Evolutionary conservation across 2,888 invertebrate species (phyloP).

Genomic region (Cerastoderma edule): DNA sequence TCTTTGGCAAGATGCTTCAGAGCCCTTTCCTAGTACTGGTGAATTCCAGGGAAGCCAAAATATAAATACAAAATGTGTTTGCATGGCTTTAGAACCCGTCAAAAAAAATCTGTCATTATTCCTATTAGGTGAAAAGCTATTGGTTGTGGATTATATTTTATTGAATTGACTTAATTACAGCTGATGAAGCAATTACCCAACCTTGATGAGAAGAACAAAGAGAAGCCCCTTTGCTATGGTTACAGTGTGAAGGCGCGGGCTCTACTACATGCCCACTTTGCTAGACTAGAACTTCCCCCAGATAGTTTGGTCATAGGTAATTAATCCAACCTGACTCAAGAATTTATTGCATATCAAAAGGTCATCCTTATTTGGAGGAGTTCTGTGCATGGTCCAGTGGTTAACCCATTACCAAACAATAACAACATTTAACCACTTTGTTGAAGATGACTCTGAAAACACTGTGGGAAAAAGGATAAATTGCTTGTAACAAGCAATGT

Average conservation of each 20-base stretch:
- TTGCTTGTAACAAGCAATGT: not conserved
- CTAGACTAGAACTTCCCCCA: constrained; percentile 87
- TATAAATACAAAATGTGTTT: too few species aligned
- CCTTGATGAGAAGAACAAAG: constrained; percentile 97
- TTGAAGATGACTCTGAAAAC: not conserved
- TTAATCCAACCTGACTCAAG: constrained; percentile 29
- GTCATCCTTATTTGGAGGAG: not conserved
- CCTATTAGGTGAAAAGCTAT: too few species aligned
- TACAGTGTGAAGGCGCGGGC: constrained; percentile 95
- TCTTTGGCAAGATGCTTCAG: too few species aligned
- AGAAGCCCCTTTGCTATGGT: constrained; percentile 93
- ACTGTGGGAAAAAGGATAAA: constrained; percentile 1
- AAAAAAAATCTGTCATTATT: too few species aligned
- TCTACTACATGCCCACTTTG: constrained; percentile 96
- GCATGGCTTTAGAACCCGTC: too few species aligned
- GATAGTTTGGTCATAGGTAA: constrained; percentile 82
- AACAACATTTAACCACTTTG: too few species aligned
- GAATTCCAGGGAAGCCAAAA: too few species aligned
- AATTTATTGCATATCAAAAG: not conserved
- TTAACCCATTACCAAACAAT: too few species aligned
- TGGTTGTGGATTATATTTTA: too few species aligned
- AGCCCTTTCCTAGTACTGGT: too few species aligned
- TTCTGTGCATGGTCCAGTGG: not conserved
- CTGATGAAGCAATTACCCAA: constrained; percentile 95
- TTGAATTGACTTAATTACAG: constrained; percentile 84